Conservation (phyloP, 2,888 invertebrate species). For the Nomada flava region DNA sequence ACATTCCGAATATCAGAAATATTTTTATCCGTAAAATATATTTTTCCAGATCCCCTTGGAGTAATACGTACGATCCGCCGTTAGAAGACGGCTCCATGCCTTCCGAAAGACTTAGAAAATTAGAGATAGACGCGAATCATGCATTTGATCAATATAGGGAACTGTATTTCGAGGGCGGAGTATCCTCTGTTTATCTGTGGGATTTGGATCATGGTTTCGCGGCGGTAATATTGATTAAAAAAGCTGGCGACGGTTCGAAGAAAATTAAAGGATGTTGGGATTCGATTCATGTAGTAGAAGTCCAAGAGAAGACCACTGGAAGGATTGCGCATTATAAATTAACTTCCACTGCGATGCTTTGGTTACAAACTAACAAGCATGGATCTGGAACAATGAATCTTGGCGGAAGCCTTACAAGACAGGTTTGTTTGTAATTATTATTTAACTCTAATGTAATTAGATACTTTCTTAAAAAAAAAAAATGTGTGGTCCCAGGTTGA, state of each 20-base stretch:
- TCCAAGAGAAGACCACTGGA: constrained; percentile 97
- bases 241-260: constrained; percentile 98
- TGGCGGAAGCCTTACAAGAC: constrained; percentile 98
- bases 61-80: constrained; percentile 98
- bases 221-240: constrained; percentile 99
- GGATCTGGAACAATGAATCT: constrained; percentile 99
- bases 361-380: constrained; percentile 98
- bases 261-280: constrained; percentile 99
- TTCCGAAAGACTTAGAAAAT: constrained; percentile 96
- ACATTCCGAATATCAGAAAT: background rate
- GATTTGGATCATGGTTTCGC: constrained; percentile 99
- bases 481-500: constrained; percentile 88
- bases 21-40: background rate
- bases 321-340: constrained; percentile 98
- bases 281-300: constrained; percentile 99
- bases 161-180: constrained; percentile 99
- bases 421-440: constrained; percentile 86
- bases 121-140: constrained; percentile 99
- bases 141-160: constrained; percentile 99
- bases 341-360: constrained; percentile 99
- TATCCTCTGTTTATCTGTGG: constrained; percentile 99
- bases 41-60: constrained; percentile 95
- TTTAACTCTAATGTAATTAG: background rate
- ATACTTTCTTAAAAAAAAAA: background rate
- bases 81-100: constrained; percentile 99